Evolutionary conservation across 2,113 vertebrate genomes (phyloP).

Genomic region (Alaudala cheleensis): DNA sequence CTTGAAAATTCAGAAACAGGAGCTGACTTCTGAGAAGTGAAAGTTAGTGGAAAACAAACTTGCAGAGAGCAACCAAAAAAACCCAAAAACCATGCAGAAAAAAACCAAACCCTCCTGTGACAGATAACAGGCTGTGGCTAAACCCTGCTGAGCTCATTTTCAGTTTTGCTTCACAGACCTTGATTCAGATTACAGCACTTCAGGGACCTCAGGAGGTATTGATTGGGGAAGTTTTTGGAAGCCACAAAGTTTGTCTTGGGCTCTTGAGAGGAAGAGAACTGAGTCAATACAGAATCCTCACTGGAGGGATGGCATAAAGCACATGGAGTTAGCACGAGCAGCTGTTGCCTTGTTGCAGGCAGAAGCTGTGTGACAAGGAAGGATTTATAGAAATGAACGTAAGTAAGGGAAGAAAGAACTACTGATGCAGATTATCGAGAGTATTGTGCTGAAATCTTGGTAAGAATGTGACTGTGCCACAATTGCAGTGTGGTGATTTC

Average conservation of each 20-base stretch:
- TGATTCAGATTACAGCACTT: constrained; percentile 58
- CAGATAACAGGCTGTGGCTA: constrained; percentile 40
- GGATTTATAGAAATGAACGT: background rate
- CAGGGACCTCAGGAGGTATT: constrained; percentile 29
- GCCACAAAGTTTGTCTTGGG: background rate
- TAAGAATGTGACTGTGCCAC: background rate
- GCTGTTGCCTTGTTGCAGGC: background rate
- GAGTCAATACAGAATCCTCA: background rate
- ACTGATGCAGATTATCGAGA: background rate
- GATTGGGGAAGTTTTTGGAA: constrained; percentile 46
- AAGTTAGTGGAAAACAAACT: background rate
- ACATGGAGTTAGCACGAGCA: background rate
- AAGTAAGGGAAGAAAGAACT: background rate
- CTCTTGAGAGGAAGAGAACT: background rate
- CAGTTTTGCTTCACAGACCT: constrained; percentile 61
- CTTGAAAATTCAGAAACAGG: background rate
- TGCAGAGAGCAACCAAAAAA: background rate
- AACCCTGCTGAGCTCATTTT: constrained; percentile 58
- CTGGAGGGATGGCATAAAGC: background rate
- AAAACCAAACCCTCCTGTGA: constrained; percentile 9
- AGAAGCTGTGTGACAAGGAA: background rate
- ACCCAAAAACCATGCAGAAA: background rate
- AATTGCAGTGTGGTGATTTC: background rate
- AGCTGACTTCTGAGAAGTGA: background rate
- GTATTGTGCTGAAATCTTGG: background rate